Conservation (phyloP, 2,113 vertebrate genomes). For the Amphiprion percula region DNA sequence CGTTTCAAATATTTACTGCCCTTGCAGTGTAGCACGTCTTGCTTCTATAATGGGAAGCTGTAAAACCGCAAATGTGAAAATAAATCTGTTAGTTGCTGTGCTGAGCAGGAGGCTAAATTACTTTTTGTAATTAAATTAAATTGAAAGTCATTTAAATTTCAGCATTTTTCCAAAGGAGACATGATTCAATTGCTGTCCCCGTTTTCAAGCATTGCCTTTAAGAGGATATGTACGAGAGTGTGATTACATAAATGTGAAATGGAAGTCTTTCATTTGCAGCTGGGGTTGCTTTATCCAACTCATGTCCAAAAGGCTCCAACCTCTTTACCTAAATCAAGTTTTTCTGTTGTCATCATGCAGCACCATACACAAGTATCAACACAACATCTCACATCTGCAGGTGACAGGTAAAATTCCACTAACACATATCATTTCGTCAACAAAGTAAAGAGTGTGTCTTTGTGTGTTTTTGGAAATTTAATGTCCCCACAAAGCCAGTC, state of each 20-base stretch:
- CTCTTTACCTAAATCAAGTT: too few species aligned
- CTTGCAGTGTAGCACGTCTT: neutral
- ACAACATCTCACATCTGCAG: neutral
- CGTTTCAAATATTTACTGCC: conserved; percentile 9
- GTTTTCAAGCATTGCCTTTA: neutral
- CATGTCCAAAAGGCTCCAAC: too few species aligned
- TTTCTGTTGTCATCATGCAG: too few species aligned
- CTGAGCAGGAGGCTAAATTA: neutral
- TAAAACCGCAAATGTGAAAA: conserved; percentile 4
- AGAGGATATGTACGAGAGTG: too few species aligned
- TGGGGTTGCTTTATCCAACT: too few species aligned
- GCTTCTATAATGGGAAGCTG: neutral
- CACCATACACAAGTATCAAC: neutral
- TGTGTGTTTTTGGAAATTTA: neutral
- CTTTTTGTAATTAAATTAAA: neutral
- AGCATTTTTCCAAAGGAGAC: neutral
- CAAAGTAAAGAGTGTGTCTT: neutral
- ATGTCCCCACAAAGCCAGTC: neutral
- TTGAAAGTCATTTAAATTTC: neutral
- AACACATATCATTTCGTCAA: neutral
- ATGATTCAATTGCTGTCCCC: neutral
- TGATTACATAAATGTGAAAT: too few species aligned
- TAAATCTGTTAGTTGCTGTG: neutral
- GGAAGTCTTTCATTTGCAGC: too few species aligned
- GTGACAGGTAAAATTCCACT: too few species aligned